A percentile compares a stretch with the other conserved stretches of the same genome.
Evolutionary conservation across 2,113 vertebrate species (phyloP).

Genomic region (Fulmarus glacialis): DNA sequence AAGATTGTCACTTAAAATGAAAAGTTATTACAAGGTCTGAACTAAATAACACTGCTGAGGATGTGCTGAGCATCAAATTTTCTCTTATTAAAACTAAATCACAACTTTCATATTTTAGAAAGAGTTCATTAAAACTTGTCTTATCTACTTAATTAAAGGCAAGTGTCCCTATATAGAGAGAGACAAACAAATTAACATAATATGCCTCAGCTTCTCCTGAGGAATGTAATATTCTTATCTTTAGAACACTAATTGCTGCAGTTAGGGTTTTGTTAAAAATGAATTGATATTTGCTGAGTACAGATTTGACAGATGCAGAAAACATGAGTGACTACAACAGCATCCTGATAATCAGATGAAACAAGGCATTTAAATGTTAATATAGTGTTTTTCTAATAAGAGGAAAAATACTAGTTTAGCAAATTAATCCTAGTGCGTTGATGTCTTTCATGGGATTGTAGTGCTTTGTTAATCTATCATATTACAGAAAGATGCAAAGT

Average conservation of each 20-base stretch:
- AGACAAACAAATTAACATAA: conserved; percentile 32
- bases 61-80: background rate
- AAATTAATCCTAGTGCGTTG: background rate
- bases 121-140: conserved; percentile 16
- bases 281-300: background rate
- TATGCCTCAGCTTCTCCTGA: background rate
- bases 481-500: background rate
- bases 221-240: conserved; percentile 27
- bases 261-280: conserved; percentile 45
- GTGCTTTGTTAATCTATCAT: conserved; percentile 1
- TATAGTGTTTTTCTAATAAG: background rate
- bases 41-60: background rate
- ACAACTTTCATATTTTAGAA: background rate
- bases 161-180: background rate
- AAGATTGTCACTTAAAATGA: background rate
- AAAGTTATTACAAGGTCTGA: background rate
- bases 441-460: background rate
- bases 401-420: background rate
- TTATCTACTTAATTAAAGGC: conserved; percentile 45
- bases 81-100: background rate
- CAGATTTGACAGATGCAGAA: background rate
- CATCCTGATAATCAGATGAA: background rate
- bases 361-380: conserved; percentile 16
- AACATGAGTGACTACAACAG: background rate
- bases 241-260: conserved; percentile 15